These are phyloP conservation scores for Ispidina lecontei DNA, from an alignment of 2,797 vertebrate genomes.

Conservation along the genomic window DNA sequence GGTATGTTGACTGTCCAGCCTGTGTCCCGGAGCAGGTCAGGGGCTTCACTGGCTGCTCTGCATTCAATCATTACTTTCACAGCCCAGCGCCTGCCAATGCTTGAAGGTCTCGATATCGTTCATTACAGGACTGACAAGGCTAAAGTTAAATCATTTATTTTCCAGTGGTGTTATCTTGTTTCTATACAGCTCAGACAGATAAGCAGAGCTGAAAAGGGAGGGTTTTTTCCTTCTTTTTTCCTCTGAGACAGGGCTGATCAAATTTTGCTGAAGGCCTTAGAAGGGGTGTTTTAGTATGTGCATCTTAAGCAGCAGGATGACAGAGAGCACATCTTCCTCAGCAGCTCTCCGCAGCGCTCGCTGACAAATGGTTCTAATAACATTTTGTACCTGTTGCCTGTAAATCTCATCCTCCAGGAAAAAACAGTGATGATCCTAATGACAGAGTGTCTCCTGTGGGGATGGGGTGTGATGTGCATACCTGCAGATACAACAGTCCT, in stretches of 20 bases:
- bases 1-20: background rate
- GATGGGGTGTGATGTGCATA: background rate
- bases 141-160: constrained; percentile 63
- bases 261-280: constrained; percentile 34
- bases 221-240: background rate
- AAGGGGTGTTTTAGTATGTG: background rate
- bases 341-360: background rate
- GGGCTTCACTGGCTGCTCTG: background rate
- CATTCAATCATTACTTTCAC: background rate
- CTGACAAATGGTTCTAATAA: constrained; percentile 38
- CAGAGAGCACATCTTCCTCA: constrained; percentile 29
- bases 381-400: background rate
- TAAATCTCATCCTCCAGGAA: constrained; percentile 32
- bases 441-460: background rate
- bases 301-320: constrained; percentile 38
- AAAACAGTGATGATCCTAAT: background rate
- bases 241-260: background rate
- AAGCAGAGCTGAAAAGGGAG: background rate
- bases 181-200: constrained; percentile 37
- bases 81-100: constrained; percentile 37
- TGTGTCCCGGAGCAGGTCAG: background rate
- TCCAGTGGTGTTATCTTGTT: constrained; percentile 60
- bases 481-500: background rate
- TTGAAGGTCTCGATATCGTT: constrained; percentile 56
- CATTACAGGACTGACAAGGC: constrained; percentile 64